A percentile compares a stretch with the other conserved stretches of the same genome.
Evolutionary conservation across 2,797 vertebrate genomes (phyloP).

Genomic region (Rousettus madagascariensis): DNA sequence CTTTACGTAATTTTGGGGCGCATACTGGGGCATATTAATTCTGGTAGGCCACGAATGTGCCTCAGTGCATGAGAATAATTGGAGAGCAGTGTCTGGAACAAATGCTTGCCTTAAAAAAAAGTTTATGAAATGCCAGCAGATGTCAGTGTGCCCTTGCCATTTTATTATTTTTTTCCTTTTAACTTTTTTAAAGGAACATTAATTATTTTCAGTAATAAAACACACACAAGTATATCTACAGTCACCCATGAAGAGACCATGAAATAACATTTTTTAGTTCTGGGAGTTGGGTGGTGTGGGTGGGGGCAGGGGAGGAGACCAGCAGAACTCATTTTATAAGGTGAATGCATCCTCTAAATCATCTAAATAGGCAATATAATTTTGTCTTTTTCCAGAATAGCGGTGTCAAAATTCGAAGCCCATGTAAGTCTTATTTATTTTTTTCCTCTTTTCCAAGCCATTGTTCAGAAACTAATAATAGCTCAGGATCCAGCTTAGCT

Average conservation of each 20-base stretch:
- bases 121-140: slow-evolving; percentile 83
- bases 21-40: not conserved
- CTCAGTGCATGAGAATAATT: not conserved
- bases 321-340: not conserved
- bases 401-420: slow-evolving; percentile 33
- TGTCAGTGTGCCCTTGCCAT: slow-evolving; percentile 85
- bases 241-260: not conserved
- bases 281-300: not conserved
- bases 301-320: no score
- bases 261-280: not conserved
- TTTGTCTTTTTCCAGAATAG: slow-evolving; percentile 21
- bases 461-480: slow-evolving; percentile 55
- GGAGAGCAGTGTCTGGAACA: not conserved
- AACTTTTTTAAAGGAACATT: slow-evolving; percentile 47
- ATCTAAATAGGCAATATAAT: not conserved
- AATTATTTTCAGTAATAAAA: slow-evolving; percentile 61
- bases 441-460: not conserved
- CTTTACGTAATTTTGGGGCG: not conserved
- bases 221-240: not conserved
- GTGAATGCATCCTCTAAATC: not conserved
- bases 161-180: slow-evolving; percentile 43
- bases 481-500: slow-evolving; percentile 24
- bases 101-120: slow-evolving; percentile 46
- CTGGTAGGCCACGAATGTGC: not conserved
- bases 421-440: not conserved